Evolutionary conservation across 1,140 invertebrate species (phyloP), one percentile per base, ranked within the genome.

Genomic region (Psilanteris sp.): DNA sequence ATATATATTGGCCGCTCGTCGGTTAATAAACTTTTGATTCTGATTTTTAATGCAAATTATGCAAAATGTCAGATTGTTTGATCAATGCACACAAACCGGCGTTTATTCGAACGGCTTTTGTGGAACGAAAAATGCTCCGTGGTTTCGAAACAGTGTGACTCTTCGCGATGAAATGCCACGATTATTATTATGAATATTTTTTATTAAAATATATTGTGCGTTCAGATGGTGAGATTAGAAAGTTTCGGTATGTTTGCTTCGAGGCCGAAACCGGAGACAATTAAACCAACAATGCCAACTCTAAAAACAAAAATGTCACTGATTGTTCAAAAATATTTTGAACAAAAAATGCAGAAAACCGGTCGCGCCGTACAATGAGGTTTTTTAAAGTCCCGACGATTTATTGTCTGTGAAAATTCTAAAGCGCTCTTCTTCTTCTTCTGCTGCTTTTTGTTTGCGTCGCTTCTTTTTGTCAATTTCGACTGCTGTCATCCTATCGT

Each of bases 141-240:
- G 14, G 7, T 39, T 54, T 34, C 16, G 2, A 34, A 37, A 52
- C 27, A n/a, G 4, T 15, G 9, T 24, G 37, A 6, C 15, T 31
- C 31, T 22, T 13, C 9, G 37, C 36, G 16, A 32, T 32, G 52
- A 22, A 29, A 29, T 14, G 20, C n/a, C 11, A 6, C 8, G 27
- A 44, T 31, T 43, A 3, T 11, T 27, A 22, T 43, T 57, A n/a
- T 10, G n/a, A 9, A n/a, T 14, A 11, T 18, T 36, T 34, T 44
- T 26, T 16, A 26, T 46, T 27, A 36, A 36, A 26, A 64, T 50
- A 32, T 41, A 29, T 26, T 32, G 26, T 24, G 26, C 4, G 22
- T 27, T 14, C 2, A 66, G 61, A 66, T 66, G 29, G 39, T 20
- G 22, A 7, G 50, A 55, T 67, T 55, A 31, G 41, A 67, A 67